These are phyloP conservation scores for Ceratina japonica DNA, from an alignment of 1,140 invertebrate genomes.

Conservation along the genomic window DNA sequence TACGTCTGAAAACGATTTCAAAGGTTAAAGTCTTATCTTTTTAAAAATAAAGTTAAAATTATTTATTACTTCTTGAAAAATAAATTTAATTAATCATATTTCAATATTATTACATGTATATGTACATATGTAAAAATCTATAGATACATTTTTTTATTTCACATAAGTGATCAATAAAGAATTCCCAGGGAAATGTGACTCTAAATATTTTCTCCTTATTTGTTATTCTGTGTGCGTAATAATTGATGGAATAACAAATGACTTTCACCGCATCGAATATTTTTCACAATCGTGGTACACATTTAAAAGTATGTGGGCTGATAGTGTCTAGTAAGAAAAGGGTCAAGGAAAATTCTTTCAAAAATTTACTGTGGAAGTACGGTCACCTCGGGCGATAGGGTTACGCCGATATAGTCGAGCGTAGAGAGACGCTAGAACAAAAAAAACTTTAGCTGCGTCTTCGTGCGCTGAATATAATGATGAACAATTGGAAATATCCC, in stretches of 20 bases:
- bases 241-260: not conserved
- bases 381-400: not conserved
- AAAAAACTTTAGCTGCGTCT: not conserved
- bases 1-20: too few species aligned
- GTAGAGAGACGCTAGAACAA: not conserved
- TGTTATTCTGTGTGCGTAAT: too few species aligned
- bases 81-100: too few species aligned
- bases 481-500: conserved; percentile 40
- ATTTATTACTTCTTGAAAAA: too few species aligned
- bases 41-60: too few species aligned
- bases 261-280: not conserved
- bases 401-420: not conserved
- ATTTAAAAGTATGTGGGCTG: too few species aligned
- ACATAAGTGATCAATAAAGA: too few species aligned
- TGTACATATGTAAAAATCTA: too few species aligned
- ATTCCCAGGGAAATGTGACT: conserved; percentile 9
- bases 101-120: too few species aligned
- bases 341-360: not conserved
- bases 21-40: too few species aligned
- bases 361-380: not conserved
- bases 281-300: not conserved
- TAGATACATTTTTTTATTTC: too few species aligned
- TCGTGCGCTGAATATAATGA: conserved; percentile 5
- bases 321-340: too few species aligned
- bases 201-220: not conserved